Conservation (phyloP, 2,888 invertebrate species). For the Unio pictorum region DNA sequence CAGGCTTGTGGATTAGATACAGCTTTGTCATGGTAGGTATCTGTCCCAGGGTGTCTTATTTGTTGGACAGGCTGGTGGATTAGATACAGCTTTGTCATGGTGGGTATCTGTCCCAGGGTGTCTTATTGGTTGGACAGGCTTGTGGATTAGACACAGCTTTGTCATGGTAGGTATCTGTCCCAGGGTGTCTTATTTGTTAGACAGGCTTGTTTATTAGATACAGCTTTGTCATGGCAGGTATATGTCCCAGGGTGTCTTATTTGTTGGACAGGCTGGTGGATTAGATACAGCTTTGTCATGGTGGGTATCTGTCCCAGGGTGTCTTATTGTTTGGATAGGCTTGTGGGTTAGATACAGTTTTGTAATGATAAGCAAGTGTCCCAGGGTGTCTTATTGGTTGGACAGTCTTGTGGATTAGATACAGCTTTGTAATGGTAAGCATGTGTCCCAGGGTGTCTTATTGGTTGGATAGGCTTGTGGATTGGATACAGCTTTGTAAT, state of each 20-base stretch:
- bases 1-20: conserved; percentile 95
- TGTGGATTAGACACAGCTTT: too few relatives aligned
- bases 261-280: conserved; percentile 45
- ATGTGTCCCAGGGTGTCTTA: conserved; percentile 86
- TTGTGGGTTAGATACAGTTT: conserved; percentile 99
- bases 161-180: conserved; percentile 74
- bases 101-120: conserved; percentile 70
- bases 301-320: conserved; percentile 85
- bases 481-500: conserved; percentile 98
- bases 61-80: too few relatives aligned
- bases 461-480: conserved; percentile 95
- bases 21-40: conserved; percentile 95
- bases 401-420: conserved; percentile 96
- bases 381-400: conserved; percentile 93
- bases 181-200: too few relatives aligned
- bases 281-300: conserved; percentile 99
- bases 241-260: background rate
- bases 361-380: conserved; percentile 86
- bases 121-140: too few relatives aligned
- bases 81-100: conserved; percentile 96
- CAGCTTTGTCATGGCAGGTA: conserved; percentile 95
- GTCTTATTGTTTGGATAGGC: conserved; percentile 90
- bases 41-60: background rate
- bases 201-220: conserved; percentile 72
- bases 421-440: conserved; percentile 97